Evolutionary conservation across 2,113 vertebrate species (phyloP).

Genomic region (Cervus canadensis): DNA sequence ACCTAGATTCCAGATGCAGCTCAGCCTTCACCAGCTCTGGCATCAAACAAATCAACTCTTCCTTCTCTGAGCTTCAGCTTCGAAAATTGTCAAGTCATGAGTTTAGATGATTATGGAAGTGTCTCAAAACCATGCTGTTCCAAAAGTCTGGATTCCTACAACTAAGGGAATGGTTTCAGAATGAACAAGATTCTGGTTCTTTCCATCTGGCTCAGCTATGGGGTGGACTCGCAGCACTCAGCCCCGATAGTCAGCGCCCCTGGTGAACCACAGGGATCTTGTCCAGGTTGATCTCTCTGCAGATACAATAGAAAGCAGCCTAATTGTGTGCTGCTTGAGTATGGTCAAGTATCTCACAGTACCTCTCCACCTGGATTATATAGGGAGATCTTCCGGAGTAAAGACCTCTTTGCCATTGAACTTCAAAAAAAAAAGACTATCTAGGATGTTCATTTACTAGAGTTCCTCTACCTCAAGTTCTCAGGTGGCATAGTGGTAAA

Average conservation of each 20-base stretch:
- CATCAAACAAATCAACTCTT: background rate
- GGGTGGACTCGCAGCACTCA: rapidly evolving
- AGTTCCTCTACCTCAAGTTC: background rate
- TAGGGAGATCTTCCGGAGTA: background rate
- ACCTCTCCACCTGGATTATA: background rate
- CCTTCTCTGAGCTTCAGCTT: background rate
- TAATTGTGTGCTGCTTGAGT: background rate
- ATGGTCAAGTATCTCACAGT: background rate
- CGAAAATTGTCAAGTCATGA: background rate
- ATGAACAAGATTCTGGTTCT: background rate
- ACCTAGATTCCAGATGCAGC: background rate
- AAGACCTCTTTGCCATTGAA: background rate
- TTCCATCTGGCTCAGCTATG: too few species aligned
- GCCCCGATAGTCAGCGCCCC: background rate
- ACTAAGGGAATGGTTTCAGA: background rate
- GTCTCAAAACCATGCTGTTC: background rate
- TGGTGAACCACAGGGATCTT: background rate
- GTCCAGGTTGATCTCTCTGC: background rate
- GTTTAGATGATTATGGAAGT: background rate
- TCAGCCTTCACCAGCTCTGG: background rate
- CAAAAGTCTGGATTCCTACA: background rate
- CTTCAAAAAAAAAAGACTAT: background rate
- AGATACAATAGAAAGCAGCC: background rate
- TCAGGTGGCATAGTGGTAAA: background rate
- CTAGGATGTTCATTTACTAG: background rate